These are phyloP conservation scores for Chionis minor DNA, from an alignment of 2,113 vertebrate genomes.

Conservation along the genomic window DNA sequence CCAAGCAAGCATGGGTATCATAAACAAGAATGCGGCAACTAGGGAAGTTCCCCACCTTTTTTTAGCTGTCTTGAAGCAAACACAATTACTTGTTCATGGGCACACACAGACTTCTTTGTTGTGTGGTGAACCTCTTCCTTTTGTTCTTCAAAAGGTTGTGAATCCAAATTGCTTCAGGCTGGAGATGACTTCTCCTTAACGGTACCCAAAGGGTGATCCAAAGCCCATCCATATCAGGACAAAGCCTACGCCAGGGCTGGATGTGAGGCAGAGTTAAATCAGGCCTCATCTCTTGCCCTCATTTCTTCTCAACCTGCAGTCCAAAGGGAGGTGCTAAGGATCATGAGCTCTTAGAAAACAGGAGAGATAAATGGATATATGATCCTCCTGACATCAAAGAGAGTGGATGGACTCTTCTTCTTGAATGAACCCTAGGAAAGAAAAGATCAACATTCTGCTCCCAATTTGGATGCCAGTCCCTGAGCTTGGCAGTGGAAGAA, in stretches of 20 bases:
- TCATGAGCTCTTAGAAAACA: background rate
- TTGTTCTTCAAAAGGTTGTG: background rate
- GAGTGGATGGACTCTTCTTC: background rate
- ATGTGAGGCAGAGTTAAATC: background rate
- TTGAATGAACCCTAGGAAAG: background rate
- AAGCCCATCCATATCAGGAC: background rate
- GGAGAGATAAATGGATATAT: background rate
- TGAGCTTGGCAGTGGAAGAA: background rate
- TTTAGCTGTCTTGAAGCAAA: background rate
- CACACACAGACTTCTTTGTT: background rate
- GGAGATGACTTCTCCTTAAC: background rate
- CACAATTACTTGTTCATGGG: background rate
- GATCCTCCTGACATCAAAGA: background rate
- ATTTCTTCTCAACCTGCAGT: background rate
- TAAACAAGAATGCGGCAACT: background rate
- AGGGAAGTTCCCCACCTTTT: background rate
- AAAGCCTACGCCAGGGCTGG: background rate
- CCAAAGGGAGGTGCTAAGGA: background rate
- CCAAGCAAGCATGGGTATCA: background rate
- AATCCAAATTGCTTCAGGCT: background rate
- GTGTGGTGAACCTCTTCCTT: background rate
- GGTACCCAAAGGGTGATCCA: background rate
- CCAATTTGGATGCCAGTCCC: background rate
- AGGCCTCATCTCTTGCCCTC: background rate
- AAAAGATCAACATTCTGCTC: background rate